Base-by-base conservation (phyloP, 2,797 vertebrate species). In the Molossus molossus region DNA sequence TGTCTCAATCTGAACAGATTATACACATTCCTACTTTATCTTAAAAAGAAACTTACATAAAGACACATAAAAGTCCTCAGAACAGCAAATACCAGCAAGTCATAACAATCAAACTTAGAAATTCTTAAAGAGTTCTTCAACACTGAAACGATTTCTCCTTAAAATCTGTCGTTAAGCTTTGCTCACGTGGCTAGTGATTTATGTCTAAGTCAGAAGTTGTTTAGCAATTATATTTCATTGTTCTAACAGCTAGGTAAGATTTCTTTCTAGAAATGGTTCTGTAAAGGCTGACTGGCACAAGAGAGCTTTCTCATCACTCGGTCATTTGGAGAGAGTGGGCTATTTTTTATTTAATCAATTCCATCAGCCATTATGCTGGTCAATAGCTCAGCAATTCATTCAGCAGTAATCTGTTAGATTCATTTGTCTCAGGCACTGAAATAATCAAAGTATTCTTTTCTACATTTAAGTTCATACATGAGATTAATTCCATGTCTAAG, bases 321-420 rank as follows among this genome's bases (percentile, higher is more conserved):
- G 21, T 92, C 92, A 92, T 93, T 69, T 70, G 77, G 11, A 79
- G 92, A 96, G 53, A 97, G 82, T 69, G 29, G 33, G 77, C 55
- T 94, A 20, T 90, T 93, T 93, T 93, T 84, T 94, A 40, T 67
- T n/a, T 82, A 92, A 93, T 96, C 93, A 96, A 95, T 97, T 87
- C 69, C 79, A 81, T 86, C 64, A 95, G 85, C 73, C 95, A 96
- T 87, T 93, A 80, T 65, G 45, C 84, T 83, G 75, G 40, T 70
- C 73, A 94, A 91, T 87, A 95, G 23, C 80, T 87, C 17, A 93
- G 62, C 14, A 50, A 92, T 83, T 92, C 58, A 93, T 82, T 93
- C 73, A 58, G 29, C 25, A 76, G 76, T 75, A 96, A 96, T 92
- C 50, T 83, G 45, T 80, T 87, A 77, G 50, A 96, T 87, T 90